These are phyloP conservation scores for Liasis olivaceus DNA, from an alignment of 2,797 vertebrate genomes.

Conservation along the genomic window DNA sequence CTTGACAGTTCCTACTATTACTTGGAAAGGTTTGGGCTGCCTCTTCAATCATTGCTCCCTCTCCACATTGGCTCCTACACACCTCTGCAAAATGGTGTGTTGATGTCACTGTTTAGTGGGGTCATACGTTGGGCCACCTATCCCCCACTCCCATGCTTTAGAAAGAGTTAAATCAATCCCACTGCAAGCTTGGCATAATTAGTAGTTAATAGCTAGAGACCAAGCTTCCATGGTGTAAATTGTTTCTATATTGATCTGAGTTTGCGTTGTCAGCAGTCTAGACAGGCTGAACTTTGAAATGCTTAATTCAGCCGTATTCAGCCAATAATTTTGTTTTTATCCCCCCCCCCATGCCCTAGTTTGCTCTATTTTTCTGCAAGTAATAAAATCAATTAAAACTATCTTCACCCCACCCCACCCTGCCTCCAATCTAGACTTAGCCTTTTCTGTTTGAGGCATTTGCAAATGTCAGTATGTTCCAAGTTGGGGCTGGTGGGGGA, in stretches of 20 bases:
- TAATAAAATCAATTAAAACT: constrained; percentile 71
- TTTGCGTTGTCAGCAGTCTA: constrained; percentile 71
- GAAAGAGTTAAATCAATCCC: constrained; percentile 56
- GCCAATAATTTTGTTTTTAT: constrained; percentile 71
- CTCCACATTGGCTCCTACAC: not conserved
- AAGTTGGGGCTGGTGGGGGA: constrained; percentile 2
- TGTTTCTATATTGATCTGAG: constrained; percentile 74
- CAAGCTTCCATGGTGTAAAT: constrained; percentile 61
- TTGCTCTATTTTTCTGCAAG: constrained; percentile 62
- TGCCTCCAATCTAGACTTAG: constrained; percentile 23
- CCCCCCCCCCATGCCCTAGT: constrained; percentile 55
- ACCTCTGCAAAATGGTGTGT: not conserved
- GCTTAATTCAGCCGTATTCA: constrained; percentile 74
- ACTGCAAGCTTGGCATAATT: constrained; percentile 66
- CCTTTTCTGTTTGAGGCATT: constrained; percentile 62
- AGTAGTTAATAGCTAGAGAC: constrained; percentile 68
- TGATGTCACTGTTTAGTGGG: not conserved
- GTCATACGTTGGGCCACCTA: not conserved
- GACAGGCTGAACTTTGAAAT: constrained; percentile 69
- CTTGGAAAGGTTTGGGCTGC: not conserved
- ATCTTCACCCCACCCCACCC: constrained; percentile 6
- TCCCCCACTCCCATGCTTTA: not conserved
- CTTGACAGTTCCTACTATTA: not conserved
- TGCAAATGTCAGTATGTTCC: constrained; percentile 71
- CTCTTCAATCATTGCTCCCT: not conserved